A percentile compares a stretch with the other conserved stretches of the same genome.
Conservation (phyloP, 2,888 invertebrate species). For the Patella depressa region DNA sequence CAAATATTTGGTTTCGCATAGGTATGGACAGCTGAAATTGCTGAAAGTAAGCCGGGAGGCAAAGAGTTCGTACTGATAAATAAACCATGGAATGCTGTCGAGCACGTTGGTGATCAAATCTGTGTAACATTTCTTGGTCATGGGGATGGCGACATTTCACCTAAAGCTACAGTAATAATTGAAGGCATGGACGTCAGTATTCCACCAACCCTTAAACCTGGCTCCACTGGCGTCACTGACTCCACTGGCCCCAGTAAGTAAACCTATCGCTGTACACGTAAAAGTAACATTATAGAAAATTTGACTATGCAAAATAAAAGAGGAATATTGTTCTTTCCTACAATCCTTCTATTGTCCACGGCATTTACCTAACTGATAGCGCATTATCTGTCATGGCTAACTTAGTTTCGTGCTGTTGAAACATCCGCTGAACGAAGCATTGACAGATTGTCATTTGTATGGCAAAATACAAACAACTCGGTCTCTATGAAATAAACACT, state of each 20-base stretch:
- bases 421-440: no score
- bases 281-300: no score
- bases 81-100: slow-evolving; percentile 15
- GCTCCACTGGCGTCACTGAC: not conserved
- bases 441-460: no score
- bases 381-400: no score
- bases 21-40: slow-evolving; percentile 26
- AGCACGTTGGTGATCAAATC: slow-evolving; percentile 14
- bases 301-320: no score
- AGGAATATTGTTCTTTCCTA: no score
- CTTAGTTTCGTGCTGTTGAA: no score
- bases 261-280: no score
- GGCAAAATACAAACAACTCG: no score
- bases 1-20: not conserved
- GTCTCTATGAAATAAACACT: no score
- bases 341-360: no score
- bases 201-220: not conserved
- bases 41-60: slow-evolving; percentile 8
- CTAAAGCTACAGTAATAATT: slow-evolving; percentile 13
- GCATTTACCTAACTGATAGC: no score
- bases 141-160: slow-evolving; percentile 5
- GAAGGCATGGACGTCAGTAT: not conserved
- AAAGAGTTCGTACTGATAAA: slow-evolving; percentile 18
- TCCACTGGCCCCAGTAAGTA: not conserved
- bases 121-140: slow-evolving; percentile 18